A percentile compares a stretch with the other conserved stretches of the same genome.
phyloP scores from a whole-genome alignment of 37 sponge, comb jelly and placozoan species.

The Corticium candelabrum region DNA sequence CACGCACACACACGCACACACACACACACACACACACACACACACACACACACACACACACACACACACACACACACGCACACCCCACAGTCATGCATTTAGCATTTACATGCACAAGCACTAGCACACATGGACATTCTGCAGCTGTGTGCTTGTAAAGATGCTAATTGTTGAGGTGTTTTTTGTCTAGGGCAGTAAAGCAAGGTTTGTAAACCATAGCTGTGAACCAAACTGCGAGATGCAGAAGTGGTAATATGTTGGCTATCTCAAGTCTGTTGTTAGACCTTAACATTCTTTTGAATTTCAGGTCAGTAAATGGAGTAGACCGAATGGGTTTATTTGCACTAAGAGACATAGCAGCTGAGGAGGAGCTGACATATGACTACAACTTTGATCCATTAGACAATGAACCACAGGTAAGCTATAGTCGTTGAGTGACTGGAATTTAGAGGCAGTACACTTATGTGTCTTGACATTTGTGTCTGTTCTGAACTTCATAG shows the following conservation, averaged over 20 bases:
- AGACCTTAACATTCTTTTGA: neutral
- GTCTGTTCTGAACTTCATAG: no score
- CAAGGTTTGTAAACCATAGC: slow-evolving; percentile 95
- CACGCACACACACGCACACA: no score
- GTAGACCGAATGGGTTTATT: slow-evolving; percentile 88
- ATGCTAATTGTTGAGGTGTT: no score
- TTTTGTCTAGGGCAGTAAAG: slow-evolving; percentile 83
- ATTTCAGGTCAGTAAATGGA: slow-evolving; percentile 82
- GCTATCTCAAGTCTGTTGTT: neutral
- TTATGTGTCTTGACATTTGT: no score
- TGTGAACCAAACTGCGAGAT: slow-evolving; percentile 99
- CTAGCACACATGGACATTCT: no score
- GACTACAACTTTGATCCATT: slow-evolving; percentile 70
- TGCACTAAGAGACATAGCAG: slow-evolving; percentile 42
- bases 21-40: no score
- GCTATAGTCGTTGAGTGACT: neutral
- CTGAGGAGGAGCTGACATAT: slow-evolving; percentile 78
- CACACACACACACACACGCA: no score
- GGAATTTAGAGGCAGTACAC: no score
- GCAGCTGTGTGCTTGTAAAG: no score
- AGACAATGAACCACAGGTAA: neutral
- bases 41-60: no score
- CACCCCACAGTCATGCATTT: no score
- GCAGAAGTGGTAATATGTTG: slow-evolving; percentile 50
- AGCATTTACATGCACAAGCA: no score